These are phyloP conservation scores for Callipepla californica DNA, from an alignment of 2,113 vertebrate genomes.

Conservation along the genomic window DNA sequence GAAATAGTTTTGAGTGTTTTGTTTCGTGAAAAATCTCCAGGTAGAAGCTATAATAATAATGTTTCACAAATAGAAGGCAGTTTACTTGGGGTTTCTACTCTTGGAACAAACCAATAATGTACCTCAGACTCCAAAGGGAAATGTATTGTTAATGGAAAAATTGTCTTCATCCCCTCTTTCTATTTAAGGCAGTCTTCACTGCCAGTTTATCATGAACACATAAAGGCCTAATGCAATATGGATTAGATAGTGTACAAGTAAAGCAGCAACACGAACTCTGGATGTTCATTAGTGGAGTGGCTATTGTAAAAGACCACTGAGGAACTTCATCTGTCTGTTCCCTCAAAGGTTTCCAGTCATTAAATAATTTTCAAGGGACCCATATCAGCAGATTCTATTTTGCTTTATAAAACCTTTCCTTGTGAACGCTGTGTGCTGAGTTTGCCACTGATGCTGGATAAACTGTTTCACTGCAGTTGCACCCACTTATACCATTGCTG, in stretches of 20 bases:
- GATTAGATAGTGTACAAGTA: slow-evolving; percentile 33
- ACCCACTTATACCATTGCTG: not conserved
- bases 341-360: not conserved
- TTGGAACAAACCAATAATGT: slow-evolving; percentile 69
- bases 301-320: slow-evolving; percentile 19
- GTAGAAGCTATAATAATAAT: slow-evolving; percentile 61
- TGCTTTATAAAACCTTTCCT: slow-evolving; percentile 18
- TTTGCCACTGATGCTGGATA: fast-evolving
- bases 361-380: slow-evolving; percentile 46
- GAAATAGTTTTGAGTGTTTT: slow-evolving; percentile 50
- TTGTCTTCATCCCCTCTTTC: slow-evolving; percentile 69
- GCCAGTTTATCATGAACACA: slow-evolving; percentile 70
- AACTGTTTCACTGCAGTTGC: not conserved
- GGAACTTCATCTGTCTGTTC: slow-evolving; percentile 18
- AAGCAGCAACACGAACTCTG: slow-evolving; percentile 50
- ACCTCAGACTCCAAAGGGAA: slow-evolving; percentile 72
- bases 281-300: slow-evolving; percentile 44
- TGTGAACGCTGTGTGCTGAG: not conserved
- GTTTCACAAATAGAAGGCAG: slow-evolving; percentile 58
- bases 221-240: slow-evolving; percentile 62
- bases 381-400: slow-evolving; percentile 3
- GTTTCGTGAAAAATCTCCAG: slow-evolving; percentile 41
- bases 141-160: slow-evolving; percentile 78
- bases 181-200: slow-evolving; percentile 69
- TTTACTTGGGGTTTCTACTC: slow-evolving; percentile 56